phyloP scores from a whole-genome alignment of 2,113 vertebrate species.

The Todiramphus chloris region DNA sequence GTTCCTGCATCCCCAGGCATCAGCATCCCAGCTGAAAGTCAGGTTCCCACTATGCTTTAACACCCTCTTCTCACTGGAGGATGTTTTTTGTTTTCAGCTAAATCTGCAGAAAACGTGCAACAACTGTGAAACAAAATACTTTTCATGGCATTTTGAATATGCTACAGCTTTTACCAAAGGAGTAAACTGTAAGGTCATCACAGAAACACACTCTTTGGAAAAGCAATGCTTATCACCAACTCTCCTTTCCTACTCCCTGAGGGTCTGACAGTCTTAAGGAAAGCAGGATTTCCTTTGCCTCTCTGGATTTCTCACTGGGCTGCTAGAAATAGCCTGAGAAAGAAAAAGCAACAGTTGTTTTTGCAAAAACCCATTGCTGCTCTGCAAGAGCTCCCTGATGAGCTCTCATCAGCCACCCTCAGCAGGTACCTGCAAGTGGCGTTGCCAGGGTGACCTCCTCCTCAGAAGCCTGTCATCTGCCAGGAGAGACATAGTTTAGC shows the following conservation, averaged over 20 bases:
- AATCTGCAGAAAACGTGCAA: neutral
- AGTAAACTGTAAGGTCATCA: neutral
- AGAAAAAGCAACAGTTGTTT: neutral
- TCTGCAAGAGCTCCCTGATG: neutral
- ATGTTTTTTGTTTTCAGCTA: neutral
- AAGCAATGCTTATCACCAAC: neutral
- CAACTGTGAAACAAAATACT: neutral
- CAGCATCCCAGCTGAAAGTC: neutral
- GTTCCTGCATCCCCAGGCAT: neutral
- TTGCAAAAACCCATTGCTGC: neutral
- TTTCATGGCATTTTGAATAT: neutral
- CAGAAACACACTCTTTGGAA: neutral
- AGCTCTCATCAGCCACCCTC: neutral
- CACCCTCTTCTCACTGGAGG: neutral
- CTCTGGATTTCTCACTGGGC: neutral
- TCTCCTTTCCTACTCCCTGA: neutral
- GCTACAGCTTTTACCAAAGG: neutral
- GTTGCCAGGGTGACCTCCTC: slow-evolving; percentile 15
- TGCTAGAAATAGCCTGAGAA: neutral
- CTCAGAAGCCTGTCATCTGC: neutral
- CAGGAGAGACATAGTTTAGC: neutral
- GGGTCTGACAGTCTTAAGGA: neutral
- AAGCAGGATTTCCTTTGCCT: neutral
- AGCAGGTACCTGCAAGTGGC: neutral
- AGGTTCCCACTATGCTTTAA: neutral